phyloP scores from a whole-genome alignment of 2,797 vertebrate genomes.

The Cynopterus sphinx region DNA sequence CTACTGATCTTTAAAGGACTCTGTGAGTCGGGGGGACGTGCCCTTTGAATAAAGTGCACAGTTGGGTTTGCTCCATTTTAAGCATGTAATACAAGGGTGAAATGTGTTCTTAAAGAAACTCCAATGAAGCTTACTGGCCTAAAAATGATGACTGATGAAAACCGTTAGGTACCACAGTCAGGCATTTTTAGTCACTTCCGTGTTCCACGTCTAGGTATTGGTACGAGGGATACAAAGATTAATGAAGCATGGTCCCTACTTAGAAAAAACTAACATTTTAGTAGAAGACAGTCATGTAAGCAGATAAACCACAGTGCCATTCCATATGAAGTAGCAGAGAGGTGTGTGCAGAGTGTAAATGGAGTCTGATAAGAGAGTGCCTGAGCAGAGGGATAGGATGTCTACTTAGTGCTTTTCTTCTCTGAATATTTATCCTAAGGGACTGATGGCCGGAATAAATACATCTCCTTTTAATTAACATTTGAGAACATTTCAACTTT shows the following conservation, averaged over 20 bases:
- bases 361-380: background rate
- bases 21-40: background rate
- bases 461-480: background rate
- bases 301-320: background rate
- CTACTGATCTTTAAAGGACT: background rate
- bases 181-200: background rate
- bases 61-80: background rate
- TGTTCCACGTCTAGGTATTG: background rate
- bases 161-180: background rate
- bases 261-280: background rate
- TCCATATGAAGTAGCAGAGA: background rate
- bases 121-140: background rate
- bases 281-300: background rate
- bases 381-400: background rate
- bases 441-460: background rate
- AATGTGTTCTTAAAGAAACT: background rate
- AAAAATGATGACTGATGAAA: background rate
- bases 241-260: background rate
- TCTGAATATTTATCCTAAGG: background rate
- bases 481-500: constrained; percentile 42
- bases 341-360: background rate
- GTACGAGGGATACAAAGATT: background rate
- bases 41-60: background rate
- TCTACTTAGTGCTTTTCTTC: background rate
- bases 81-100: background rate